Base-by-base conservation (phyloP, 2,888 invertebrate genomes). In the Parthenolecanium corni region DNA sequence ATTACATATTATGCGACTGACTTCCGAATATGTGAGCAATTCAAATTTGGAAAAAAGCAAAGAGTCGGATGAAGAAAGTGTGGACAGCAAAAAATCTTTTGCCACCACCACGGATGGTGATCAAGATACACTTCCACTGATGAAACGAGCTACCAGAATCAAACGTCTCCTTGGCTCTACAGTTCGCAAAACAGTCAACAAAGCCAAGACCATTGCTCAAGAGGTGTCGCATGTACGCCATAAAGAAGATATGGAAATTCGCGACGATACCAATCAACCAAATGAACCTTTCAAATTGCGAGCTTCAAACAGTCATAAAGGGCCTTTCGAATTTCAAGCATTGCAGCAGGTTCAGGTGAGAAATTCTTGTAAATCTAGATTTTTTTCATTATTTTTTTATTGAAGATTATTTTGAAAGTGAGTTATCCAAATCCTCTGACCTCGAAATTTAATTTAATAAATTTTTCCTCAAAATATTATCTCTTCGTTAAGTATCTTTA, bases 261-360 rank as follows among this genome's bases (percentile, higher is more conserved):
- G 83, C 1, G 89, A 90, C 71, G 87, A 88, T 66, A 71, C 71
- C 18, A 64, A 57, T 40, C 67, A 53, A 52, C 65, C 52, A 38
- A 66, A 65, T 57, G 68, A 69, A 53, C 47, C 65, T 2, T 66
- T 88, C 68, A 89, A 94, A 77, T 80, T 95, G 62, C 93, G 96
- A 75, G 94, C 95, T 0, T 89, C 93, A 1, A 91, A 90, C 71
- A 91, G 91, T 64, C 94, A 96, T 74, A 96, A 96, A 73, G 96
- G 96, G 0, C 96, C 95, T 0, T 93, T 91, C 72, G 96, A 98
- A 75, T 97, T 97, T 74, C 89, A 92, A 54, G 84, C 86, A 67
- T 79, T 96, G 23, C 84, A 91, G 71, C 88, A 93, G 69, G 89
- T 96, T 0, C 89, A 89, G 77, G 93, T 86, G 72, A 38, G 21